Percentiles rank a stretch among this genome's conserved stretches.
phyloP scores from a whole-genome alignment of 2,113 vertebrate species.

The Dendrocopos noguchii region DNA sequence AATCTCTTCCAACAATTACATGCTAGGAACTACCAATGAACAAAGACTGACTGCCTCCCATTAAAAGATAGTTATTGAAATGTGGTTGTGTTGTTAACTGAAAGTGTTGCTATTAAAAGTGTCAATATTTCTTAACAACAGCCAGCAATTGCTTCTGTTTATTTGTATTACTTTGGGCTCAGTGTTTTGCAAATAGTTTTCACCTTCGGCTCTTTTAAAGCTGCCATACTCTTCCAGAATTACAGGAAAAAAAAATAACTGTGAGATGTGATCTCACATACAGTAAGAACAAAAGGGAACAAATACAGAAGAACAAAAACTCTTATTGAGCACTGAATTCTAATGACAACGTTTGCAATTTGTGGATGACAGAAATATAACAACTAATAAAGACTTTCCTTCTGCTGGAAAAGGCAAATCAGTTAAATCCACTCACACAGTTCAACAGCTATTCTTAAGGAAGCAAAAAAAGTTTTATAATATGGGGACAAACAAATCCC shows the following conservation, averaged over 20 bases:
- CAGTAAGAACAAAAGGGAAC: neutral
- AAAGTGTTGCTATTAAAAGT: neutral
- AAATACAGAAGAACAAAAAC: neutral
- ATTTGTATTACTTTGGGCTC: neutral
- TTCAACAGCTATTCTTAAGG: neutral
- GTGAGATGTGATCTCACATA: neutral
- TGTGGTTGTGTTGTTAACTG: neutral
- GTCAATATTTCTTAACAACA: neutral
- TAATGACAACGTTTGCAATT: neutral
- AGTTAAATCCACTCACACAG: neutral
- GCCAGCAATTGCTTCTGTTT: neutral
- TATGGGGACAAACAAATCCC: neutral
- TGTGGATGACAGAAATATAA: neutral
- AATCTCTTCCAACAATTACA: neutral
- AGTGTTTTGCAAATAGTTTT: neutral
- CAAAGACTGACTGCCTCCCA: neutral
- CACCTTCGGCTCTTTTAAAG: neutral
- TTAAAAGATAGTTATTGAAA: neutral
- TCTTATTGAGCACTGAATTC: neutral
- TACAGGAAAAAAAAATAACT: neutral
- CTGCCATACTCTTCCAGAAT: neutral
- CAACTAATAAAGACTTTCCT: neutral
- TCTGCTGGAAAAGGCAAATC: neutral
- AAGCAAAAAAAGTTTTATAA: neutral
- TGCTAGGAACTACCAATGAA: neutral